Base-by-base conservation (phyloP, 2,113 vertebrate species). In the Callionymus lyra region DNA sequence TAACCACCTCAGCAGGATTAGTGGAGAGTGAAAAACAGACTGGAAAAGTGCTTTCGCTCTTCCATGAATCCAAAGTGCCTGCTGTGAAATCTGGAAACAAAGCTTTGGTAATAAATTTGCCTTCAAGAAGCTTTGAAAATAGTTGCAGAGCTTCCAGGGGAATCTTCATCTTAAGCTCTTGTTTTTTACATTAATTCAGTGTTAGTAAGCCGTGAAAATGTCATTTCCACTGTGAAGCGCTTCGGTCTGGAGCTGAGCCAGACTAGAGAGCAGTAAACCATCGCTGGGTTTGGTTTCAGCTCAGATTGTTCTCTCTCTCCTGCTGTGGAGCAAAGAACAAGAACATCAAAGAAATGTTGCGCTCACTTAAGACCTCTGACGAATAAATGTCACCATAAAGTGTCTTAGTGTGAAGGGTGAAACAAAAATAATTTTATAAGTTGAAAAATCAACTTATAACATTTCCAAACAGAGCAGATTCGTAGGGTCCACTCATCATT, bases 191-290 rank as follows among this genome's bases (percentile, higher is more conserved):
- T 67, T 67, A 71, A 66, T 71, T 73, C 71, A 50, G 74, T 21
- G 68, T 65, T 65, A 47, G 64, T 50, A 67, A 71, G 69, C 66
- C 67, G 66, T 71, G 71, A 69, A 77, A 80, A 74, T 71, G 58
- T 69, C 17, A 69, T 76, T 73, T 75, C 63, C 64, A 51, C 61
- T 64, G 68, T 45, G 8, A 63, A 76, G 72, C 52, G 65, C 59
- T 71, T 43, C 48, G 65, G 15, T 61, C n/a, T 27, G 34, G 52
- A 67, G 68, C 65, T 63, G 50, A 67, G 71, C 45, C 53, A 18
- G 49, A 65, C 66, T 69, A 64, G 46, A 55, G 56, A 50, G 61
- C 58, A 38, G 68, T 59, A 46, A 45, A 47, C 45, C 44, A 62
- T 53, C 67, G 38, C n/a, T n/a, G n/a, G n/a, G n/a, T n/a, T n/a